phyloP scores from a whole-genome alignment of 2,797 vertebrate species.

The Falco berigora region DNA sequence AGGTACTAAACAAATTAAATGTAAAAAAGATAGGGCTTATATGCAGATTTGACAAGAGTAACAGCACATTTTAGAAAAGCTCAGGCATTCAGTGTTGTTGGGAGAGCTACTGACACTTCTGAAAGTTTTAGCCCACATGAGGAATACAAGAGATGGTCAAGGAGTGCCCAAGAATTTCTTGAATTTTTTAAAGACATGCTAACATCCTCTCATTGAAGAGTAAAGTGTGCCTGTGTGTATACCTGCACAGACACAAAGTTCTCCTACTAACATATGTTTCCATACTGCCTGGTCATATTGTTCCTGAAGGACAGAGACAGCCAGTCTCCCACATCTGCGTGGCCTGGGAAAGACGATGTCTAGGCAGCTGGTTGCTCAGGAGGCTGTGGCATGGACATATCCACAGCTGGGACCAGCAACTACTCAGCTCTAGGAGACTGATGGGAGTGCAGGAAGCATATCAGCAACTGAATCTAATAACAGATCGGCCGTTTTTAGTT shows the following conservation, averaged over 20 bases:
- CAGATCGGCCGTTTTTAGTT: background rate
- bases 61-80: background rate
- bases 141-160: background rate
- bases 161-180: background rate
- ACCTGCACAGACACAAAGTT: background rate
- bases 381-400: background rate
- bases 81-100: background rate
- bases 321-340: fast-evolving
- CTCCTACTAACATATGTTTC: background rate
- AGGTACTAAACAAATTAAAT: background rate
- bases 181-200: background rate
- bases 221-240: background rate
- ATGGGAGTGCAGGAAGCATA: background rate
- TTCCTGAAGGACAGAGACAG: background rate
- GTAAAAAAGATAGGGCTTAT: background rate
- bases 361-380: background rate
- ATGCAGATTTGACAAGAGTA: background rate
- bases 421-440: background rate
- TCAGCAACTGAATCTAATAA: background rate
- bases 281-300: background rate
- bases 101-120: background rate
- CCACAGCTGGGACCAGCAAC: background rate
- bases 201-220: background rate
- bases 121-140: background rate
- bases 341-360: background rate